phyloP scores from a whole-genome alignment of 2,113 vertebrate species.

The Epinephelus fuscoguttatus region DNA sequence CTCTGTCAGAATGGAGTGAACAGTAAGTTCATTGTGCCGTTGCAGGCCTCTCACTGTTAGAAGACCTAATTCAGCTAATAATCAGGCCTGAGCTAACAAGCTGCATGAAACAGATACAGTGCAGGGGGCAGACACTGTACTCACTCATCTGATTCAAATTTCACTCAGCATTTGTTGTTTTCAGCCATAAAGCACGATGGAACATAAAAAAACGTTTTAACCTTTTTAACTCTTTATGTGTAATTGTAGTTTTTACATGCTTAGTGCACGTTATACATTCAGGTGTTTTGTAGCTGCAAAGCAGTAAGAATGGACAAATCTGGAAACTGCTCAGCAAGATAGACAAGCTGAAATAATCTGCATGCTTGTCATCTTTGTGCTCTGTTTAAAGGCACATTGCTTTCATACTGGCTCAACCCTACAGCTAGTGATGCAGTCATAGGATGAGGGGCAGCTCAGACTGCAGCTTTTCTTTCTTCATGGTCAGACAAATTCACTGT shows the following conservation, averaged over 20 bases:
- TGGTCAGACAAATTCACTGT: not conserved
- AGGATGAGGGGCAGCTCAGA: not conserved
- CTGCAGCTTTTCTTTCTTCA: not conserved
- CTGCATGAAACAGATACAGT: slow-evolving; percentile 56
- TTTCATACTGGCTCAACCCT: slow-evolving; percentile 3
- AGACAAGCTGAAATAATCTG: not conserved
- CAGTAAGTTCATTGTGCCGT: slow-evolving; percentile 56
- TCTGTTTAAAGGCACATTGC: slow-evolving; percentile 15
- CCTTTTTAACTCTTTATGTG: not conserved
- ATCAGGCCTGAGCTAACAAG: slow-evolving; percentile 31
- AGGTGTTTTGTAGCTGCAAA: not conserved
- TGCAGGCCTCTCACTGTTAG: slow-evolving; percentile 38
- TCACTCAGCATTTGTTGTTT: not conserved
- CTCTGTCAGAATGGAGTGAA: slow-evolving; percentile 25
- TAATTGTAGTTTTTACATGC: not conserved
- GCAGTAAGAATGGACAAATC: not conserved
- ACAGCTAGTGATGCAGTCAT: not conserved
- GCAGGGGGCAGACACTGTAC: not conserved
- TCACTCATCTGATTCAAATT: slow-evolving; percentile 24
- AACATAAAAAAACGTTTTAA: not conserved
- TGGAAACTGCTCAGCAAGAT: not conserved
- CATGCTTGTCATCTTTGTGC: not conserved
- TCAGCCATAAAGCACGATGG: not conserved
- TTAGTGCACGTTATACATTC: not conserved
- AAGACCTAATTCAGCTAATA: slow-evolving; percentile 72